A percentile compares a stretch with the other conserved stretches of the same genome.
Conservation (phyloP, 2,888 invertebrate genomes). For the Suillia variegata region DNA sequence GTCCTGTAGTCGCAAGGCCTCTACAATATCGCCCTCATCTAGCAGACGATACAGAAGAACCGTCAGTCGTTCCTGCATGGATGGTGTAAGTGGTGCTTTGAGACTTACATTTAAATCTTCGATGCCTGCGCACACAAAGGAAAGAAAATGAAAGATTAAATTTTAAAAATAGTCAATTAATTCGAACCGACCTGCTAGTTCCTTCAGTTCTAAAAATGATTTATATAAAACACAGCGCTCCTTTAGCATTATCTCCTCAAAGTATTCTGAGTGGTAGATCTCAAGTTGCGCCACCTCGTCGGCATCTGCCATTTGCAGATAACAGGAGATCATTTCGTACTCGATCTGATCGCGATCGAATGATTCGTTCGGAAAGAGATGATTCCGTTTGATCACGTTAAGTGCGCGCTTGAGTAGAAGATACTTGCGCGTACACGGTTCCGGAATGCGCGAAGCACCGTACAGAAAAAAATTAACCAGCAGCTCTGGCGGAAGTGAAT, state of each 20-base stretch:
- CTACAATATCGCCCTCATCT: constrained; percentile 65
- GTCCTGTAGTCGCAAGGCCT: constrained; percentile 65
- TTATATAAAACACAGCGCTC: constrained; percentile 59
- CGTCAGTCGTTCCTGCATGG: constrained; percentile 54
- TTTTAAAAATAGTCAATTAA: too few relatives aligned
- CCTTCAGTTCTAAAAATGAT: constrained; percentile 58
- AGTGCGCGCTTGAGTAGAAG: constrained; percentile 57
- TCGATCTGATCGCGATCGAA: constrained; percentile 60
- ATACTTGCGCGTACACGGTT: constrained; percentile 61
- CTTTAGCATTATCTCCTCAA: constrained; percentile 55
- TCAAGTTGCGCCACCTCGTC: constrained; percentile 34
- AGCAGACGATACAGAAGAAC: constrained; percentile 63
- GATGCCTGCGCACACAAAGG: too few relatives aligned
- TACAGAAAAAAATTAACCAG: constrained; percentile 70
- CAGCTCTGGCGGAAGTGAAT: constrained; percentile 67
- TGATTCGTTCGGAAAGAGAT: constrained; percentile 57
- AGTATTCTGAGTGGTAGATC: constrained; percentile 59
- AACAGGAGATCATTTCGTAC: constrained; percentile 58
- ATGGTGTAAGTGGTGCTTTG: constrained; percentile 44
- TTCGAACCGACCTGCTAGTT: too few relatives aligned
- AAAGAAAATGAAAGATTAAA: too few relatives aligned
- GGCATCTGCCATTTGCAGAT: constrained; percentile 41
- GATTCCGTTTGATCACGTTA: constrained; percentile 57
- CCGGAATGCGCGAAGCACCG: constrained; percentile 62
- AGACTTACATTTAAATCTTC: constrained; percentile 53